Percentiles rank a stretch among this genome's conserved stretches.
These are phyloP conservation scores for Tangachromis dhanisi DNA, from an alignment of 2,113 vertebrate species.

Conservation along the genomic window DNA sequence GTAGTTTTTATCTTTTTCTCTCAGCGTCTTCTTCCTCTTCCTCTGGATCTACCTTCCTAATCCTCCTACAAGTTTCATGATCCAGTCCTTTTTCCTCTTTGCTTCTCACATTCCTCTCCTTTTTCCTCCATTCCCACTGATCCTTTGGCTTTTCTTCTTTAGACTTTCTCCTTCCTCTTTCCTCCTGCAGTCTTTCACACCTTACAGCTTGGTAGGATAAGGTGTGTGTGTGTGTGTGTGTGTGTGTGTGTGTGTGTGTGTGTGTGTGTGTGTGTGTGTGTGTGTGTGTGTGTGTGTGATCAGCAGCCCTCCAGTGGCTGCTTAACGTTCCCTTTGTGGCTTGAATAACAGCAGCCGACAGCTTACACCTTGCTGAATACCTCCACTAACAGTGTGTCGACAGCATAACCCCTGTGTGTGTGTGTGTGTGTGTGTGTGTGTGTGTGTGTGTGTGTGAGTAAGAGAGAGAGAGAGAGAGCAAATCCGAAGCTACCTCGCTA, in stretches of 20 bases:
- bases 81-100: background rate
- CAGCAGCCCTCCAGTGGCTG: constrained; percentile 58
- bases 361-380: constrained; percentile 53
- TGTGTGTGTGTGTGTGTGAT: background rate
- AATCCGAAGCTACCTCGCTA: constrained; percentile 55
- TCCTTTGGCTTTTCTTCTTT: background rate
- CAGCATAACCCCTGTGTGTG: background rate
- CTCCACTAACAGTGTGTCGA: constrained; percentile 28
- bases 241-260: background rate
- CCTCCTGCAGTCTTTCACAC: background rate
- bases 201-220: background rate
- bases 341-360: constrained; percentile 48
- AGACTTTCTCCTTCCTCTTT: background rate
- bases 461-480: background rate
- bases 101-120: background rate
- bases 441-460: background rate
- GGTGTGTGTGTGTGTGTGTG: background rate
- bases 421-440: background rate
- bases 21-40: background rate
- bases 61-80: background rate
- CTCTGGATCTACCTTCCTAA: background rate
- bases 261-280: background rate
- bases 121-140: too few species aligned
- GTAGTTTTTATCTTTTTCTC: background rate
- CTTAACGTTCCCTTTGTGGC: constrained; percentile 77